These are phyloP conservation scores for Cryptoleucopteryx plumbea DNA, from an alignment of 2,113 vertebrate genomes.

Conservation along the genomic window DNA sequence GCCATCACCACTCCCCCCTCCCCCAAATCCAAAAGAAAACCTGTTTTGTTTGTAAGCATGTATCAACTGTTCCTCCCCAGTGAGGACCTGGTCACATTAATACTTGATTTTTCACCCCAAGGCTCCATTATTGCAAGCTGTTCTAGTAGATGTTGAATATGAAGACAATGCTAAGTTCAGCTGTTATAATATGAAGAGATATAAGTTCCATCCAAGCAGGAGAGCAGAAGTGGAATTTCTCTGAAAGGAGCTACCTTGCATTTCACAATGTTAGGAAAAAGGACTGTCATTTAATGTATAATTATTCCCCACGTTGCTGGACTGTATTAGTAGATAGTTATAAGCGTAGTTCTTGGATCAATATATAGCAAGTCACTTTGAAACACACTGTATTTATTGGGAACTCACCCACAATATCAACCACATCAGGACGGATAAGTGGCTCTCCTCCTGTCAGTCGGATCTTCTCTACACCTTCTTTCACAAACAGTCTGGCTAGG, in stretches of 20 bases:
- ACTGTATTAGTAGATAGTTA: not conserved
- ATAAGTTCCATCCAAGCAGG: not conserved
- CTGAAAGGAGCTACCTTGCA: not conserved
- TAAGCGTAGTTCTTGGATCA: not conserved
- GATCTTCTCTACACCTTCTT: constrained; percentile 93
- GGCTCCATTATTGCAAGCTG: not conserved
- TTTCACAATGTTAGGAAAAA: not conserved
- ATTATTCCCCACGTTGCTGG: not conserved
- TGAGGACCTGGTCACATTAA: not conserved
- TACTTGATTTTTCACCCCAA: not conserved
- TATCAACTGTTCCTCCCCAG: not conserved
- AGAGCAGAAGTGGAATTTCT: not conserved
- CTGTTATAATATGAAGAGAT: not conserved
- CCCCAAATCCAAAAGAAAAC: not conserved
- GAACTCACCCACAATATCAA: constrained; percentile 88
- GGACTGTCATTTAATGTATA: not conserved
- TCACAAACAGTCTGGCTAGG: constrained; percentile 88
- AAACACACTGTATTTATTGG: not conserved
- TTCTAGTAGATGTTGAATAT: not conserved
- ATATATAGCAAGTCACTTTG: not conserved
- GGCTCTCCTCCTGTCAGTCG: constrained; percentile 95
- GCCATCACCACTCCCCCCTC: rapidly evolving
- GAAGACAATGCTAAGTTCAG: not conserved
- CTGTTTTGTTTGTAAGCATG: not conserved
- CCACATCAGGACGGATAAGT: constrained; percentile 88